Evolutionary conservation across 2,888 invertebrate species (phyloP).

Genomic region (Lepidochitona cinerea): DNA sequence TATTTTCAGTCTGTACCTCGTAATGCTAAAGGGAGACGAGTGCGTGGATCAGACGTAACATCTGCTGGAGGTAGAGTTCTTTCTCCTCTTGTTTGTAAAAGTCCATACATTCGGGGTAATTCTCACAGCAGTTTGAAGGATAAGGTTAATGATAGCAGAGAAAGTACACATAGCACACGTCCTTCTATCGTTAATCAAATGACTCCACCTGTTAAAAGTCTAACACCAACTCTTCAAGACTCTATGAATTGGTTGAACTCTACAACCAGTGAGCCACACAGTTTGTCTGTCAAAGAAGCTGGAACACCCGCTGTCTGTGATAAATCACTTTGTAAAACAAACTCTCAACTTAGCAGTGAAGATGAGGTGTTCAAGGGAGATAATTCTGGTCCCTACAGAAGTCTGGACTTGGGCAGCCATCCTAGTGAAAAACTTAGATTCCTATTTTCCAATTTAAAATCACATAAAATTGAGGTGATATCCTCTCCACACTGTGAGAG

Average conservation of each 20-base stretch:
- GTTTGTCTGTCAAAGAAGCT: background rate
- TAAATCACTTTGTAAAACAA: background rate
- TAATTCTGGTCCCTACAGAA: background rate
- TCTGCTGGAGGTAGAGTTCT: background rate
- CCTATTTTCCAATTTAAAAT: background rate
- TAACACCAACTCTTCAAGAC: conserved; percentile 57
- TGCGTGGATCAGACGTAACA: background rate
- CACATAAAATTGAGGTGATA: background rate
- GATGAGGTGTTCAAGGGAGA: background rate
- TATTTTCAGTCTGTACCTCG: background rate
- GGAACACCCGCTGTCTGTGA: background rate
- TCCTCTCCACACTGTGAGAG: conserved; percentile 32
- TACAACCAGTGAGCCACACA: conserved; percentile 26
- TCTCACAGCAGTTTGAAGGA: background rate
- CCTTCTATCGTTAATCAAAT: background rate
- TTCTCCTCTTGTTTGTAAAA: background rate
- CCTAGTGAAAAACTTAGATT: background rate
- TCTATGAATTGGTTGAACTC: conserved; percentile 49
- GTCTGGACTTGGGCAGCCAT: background rate
- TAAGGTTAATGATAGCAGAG: background rate
- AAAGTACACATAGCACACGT: background rate
- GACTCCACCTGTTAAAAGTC: conserved; percentile 45
- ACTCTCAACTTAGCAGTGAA: background rate
- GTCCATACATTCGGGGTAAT: background rate
- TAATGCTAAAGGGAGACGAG: background rate